Percentiles rank a stretch among this genome's conserved stretches.
phyloP scores from a whole-genome alignment of 1,140 invertebrate genomes.

The Thaumetopoea pityocampa region DNA sequence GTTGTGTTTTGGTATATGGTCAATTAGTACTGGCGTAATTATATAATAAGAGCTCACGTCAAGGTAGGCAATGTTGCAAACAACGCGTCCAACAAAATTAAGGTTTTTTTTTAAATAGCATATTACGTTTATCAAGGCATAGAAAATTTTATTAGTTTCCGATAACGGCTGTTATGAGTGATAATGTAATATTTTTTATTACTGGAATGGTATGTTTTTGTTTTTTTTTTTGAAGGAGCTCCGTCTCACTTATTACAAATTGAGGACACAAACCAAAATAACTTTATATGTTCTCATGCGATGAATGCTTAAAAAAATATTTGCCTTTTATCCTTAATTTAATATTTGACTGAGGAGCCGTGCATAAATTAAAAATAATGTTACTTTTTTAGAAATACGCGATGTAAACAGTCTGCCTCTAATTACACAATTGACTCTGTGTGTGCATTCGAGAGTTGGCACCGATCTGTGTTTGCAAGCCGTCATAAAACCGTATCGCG shows the following conservation, averaged over 20 bases:
- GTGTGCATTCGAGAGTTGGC: constrained; percentile 17
- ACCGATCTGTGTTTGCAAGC: constrained; percentile 13
- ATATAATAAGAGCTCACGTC: constrained; percentile 2
- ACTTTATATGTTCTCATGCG: background rate
- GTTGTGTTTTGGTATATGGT: constrained; percentile 2
- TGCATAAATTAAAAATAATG: constrained; percentile 14
- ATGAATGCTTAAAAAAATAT: background rate
- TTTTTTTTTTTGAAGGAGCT: no score
- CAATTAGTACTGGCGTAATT: no score
- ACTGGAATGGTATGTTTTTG: no score
- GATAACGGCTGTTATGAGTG: no score
- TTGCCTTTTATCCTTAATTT: background rate
- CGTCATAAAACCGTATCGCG: constrained; percentile 16
- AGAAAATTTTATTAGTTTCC: no score
- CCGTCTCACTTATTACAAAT: no score
- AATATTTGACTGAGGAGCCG: background rate
- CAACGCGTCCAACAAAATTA: background rate
- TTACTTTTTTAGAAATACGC: constrained; percentile 20
- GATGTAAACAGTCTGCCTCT: constrained; percentile 7
- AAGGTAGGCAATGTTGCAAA: constrained; percentile 4
- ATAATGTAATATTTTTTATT: no score
- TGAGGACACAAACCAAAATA: background rate
- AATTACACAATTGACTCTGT: constrained; percentile 17
- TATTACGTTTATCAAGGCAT: no score
- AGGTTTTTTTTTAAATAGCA: no score